Base-by-base conservation (phyloP, 2,113 vertebrate species). In the Pedionomus torquatus region DNA sequence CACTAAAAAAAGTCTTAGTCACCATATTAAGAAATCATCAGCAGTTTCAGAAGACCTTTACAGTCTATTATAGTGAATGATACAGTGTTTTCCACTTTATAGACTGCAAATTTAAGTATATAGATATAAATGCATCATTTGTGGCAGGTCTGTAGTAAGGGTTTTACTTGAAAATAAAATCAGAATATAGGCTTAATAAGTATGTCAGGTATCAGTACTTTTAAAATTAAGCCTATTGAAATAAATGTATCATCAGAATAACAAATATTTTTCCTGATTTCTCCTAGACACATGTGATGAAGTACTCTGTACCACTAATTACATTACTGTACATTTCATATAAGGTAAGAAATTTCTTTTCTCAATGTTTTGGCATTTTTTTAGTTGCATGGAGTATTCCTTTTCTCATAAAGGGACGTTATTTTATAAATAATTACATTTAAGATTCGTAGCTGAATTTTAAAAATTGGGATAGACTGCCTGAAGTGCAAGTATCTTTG, bases 271-370 rank as follows among this genome's bases (percentile, higher is more conserved):
- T 95, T 55, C 93, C 46, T 74, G 2, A 91, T 97, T 89, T 95
- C 88, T 85, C 39, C 35, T 98, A 99, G 99, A 95, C 98, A 31
- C 98, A 92, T 93, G 69, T 99, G 65, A 95, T 99, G 89, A 98
- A 98, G 88, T 99, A 98, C 83, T 98, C 95, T 14, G 18, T 99
- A 87, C 98, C 99, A 20, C 55, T 98, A 60, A 87, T 98, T 72
- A 96, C 98, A 46, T 97, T 99, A 43, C 93, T 98, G 13, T 99
- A 98, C 92, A 98, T 99, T 87, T 98, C 98, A 97, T 98, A 97
- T 90, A 99, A 99, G 99, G 99, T 99, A 98, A 98, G 98, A 58
- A 23, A 0, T 8, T 77, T 84, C 78, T 51, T 44, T 9, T 61
- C 17, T 49, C 31, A 13, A 15, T 51, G 3, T 68, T 81, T 69